Conservation (phyloP, 2,113 vertebrate genomes). For the Paramisgurnus dabryanus region DNA sequence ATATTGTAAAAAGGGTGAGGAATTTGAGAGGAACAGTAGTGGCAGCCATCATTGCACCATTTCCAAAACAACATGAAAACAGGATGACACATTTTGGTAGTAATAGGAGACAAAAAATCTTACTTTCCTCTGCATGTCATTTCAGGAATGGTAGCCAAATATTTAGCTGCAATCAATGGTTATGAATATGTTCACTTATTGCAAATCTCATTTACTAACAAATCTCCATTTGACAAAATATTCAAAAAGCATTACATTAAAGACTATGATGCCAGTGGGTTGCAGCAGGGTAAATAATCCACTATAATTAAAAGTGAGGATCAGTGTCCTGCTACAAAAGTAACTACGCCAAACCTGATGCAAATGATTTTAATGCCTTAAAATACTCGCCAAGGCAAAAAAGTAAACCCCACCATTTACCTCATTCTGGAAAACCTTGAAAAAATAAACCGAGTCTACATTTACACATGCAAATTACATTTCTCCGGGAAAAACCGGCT, state of each 20-base stretch:
- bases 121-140: too few relatives aligned
- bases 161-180: too few relatives aligned
- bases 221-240: neutral
- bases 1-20: too few relatives aligned
- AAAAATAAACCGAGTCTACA: slow-evolving; percentile 11
- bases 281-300: neutral
- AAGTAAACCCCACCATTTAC: neutral
- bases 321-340: neutral
- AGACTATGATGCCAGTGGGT: neutral
- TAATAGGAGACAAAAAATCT: too few relatives aligned
- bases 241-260: neutral
- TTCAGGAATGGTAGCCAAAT: too few relatives aligned
- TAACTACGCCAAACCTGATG: neutral
- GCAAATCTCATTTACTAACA: too few relatives aligned
- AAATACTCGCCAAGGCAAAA: neutral
- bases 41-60: too few relatives aligned
- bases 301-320: neutral
- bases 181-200: too few relatives aligned
- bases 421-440: neutral
- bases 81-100: neutral
- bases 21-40: too few relatives aligned
- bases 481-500: slow-evolving; percentile 23
- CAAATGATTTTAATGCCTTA: neutral
- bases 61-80: neutral
- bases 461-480: slow-evolving; percentile 38